Base-by-base conservation (phyloP, 2,888 invertebrate species). In the Eubasilissa splendida region DNA sequence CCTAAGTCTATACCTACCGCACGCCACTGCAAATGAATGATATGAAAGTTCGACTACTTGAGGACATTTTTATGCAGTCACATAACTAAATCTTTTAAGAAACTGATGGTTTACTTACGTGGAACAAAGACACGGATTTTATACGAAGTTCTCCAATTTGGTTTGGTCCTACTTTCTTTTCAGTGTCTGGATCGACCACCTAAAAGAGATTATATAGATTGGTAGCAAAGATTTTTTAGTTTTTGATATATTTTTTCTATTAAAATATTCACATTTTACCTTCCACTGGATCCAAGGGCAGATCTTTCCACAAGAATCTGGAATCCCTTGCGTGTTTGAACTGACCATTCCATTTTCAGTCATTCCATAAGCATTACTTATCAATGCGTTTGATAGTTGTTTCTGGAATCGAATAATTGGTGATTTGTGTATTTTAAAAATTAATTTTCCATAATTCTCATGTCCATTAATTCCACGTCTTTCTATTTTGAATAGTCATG, bases 131-230 rank as follows among this genome's bases (percentile, higher is more conserved):
- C 52, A 22, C 14, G 8, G 65, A 63, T 66, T 82, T 82, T 52
- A 92, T 86, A 82, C 90, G 91, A 10, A 92, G 81, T 85, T 93
- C 93, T 2, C 93, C 93, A 22, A 87, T 86, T 86, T 92, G 86
- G 80, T 89, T 87, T 3, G 87, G 86, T 3, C 88, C 90, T 14
- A 93, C 85, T 10, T 87, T 85, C 85, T 88, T 85, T 60, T 89
- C 89, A 14, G 91, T 92, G 81, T 90, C 86, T 7, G 86, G 84
- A 84, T 91, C 88, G 33, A 88, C 87, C 74, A 91, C 86, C 90
- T 90, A 76, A 87, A 88, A 31, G 89, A 83, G 33, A 1, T 59
- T 10, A 7, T 14, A 14, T 63, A 63, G 42, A 31, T 14, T 63
- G 14, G 10, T 4, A 14, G 33, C 14, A 63, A 63, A 31, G 10